These are phyloP conservation scores for Zaprionus gabonicus DNA, from an alignment of 1,140 invertebrate species.

Conservation along the genomic window DNA sequence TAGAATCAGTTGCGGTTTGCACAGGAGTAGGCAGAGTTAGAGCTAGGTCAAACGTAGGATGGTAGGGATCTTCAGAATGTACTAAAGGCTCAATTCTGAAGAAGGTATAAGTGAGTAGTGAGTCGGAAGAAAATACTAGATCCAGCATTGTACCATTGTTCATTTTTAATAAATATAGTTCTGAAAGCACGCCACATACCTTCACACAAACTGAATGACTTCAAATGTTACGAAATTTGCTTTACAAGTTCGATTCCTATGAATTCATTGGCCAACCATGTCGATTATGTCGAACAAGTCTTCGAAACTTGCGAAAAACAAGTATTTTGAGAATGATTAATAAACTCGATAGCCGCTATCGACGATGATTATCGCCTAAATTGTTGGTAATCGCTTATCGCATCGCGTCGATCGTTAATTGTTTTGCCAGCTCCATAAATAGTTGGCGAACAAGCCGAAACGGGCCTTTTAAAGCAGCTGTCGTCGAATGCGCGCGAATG, in stretches of 20 bases:
- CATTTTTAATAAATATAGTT: too few relatives aligned
- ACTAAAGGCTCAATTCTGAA: too few relatives aligned
- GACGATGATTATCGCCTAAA: constrained; percentile 6
- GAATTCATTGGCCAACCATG: background rate
- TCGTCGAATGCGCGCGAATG: background rate
- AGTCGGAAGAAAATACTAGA: too few relatives aligned
- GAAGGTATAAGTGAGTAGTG: too few relatives aligned
- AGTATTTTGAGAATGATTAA: background rate
- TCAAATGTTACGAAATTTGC: too few relatives aligned
- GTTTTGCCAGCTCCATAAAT: constrained; percentile 26
- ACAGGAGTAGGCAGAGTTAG: too few relatives aligned
- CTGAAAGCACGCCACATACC: too few relatives aligned
- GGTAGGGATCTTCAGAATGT: too few relatives aligned
- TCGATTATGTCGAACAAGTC: background rate
- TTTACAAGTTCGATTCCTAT: background rate
- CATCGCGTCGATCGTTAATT: constrained; percentile 9
- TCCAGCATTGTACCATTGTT: too few relatives aligned
- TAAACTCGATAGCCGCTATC: background rate
- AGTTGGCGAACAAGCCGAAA: constrained; percentile 8
- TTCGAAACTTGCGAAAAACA: background rate
- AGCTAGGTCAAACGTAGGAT: too few relatives aligned
- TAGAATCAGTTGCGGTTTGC: too few relatives aligned
- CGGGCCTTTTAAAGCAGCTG: constrained; percentile 21
- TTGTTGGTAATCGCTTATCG: constrained; percentile 14
- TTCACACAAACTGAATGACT: too few relatives aligned